Base-by-base conservation (phyloP, 2,888 invertebrate genomes). In the Nomada lathburiana region DNA sequence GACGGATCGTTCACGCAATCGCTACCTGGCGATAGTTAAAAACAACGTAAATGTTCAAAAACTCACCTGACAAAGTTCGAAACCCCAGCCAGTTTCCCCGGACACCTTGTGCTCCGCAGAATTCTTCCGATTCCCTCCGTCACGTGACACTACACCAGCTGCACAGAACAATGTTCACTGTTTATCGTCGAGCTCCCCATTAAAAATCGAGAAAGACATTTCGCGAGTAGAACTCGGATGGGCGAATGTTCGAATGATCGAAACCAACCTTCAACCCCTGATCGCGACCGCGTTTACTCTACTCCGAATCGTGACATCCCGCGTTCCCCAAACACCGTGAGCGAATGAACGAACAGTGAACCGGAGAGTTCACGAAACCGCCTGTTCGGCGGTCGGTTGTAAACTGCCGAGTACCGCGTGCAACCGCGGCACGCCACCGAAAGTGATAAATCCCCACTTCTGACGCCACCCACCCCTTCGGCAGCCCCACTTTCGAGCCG, bases 321-420 rank as follows among this genome's bases (percentile, higher is more conserved):
- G 75, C 76, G 75, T 52, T 10, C 23, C 18, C 44, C 73, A 59
- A 57, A 62, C 79, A 73, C 57, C 62, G 67, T 42, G 65, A 65
- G 65, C 63, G 64, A 29, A 16, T 10, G 0, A 16, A n/a, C 23
- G 52, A 52, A 60, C 10, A 67, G 53, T 47, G 53, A 44, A 77
- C 73, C 64, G 67, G 68, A 84, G 57, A 60, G 26, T 16, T 63
- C 83, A 69, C 86, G 90, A 93, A 90, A 89, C 90, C 86, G 76
- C 85, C 90, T 86, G 88, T 83, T 86, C 91, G 91, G 88, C 89
- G 88, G 92, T 90, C 92, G 92, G 90, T 91, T 90, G 92, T 92
- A 92, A 93, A 94, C 94, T 94, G 93, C 91, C 93, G 93, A 93
- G 93, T 92, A 92, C 91, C 93, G 93, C 93, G 93, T 93, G 93